phyloP scores from a whole-genome alignment of 2,797 vertebrate species.

The Peromyscus eremicus region DNA sequence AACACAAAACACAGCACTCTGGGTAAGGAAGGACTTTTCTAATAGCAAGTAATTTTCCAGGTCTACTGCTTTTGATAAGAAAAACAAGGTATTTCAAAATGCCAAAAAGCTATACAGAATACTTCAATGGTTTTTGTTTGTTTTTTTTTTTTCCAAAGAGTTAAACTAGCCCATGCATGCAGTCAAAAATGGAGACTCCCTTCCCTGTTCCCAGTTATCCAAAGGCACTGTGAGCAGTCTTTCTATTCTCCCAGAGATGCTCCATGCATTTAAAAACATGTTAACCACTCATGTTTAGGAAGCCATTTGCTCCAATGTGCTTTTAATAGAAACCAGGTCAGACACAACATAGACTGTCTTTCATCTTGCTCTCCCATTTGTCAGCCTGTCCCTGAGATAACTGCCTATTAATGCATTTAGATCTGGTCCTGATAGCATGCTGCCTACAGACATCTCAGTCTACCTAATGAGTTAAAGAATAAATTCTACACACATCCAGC shows the following conservation, averaged over 20 bases:
- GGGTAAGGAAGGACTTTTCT: not conserved
- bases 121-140: not conserved
- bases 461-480: not conserved
- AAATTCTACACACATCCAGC: not conserved
- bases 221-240: not conserved
- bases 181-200: not conserved
- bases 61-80: constrained; percentile 11
- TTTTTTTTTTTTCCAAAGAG: not conserved
- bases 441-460: not conserved
- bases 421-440: not conserved
- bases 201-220: not conserved
- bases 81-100: constrained; percentile 55
- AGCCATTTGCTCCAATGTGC: not conserved
- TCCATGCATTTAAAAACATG: not conserved
- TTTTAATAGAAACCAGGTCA: constrained; percentile 23
- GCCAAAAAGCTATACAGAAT: not conserved
- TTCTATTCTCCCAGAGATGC: not conserved
- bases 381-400: not conserved
- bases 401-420: not conserved
- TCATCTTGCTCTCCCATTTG: not conserved
- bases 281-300: not conserved
- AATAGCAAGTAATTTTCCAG: not conserved
- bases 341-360: not conserved
- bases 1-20: not conserved
- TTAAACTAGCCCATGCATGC: not conserved